Percentiles rank a stretch among this genome's conserved stretches.
Conservation (phyloP, 2,888 invertebrate genomes). For the Spodoptera littoralis region DNA sequence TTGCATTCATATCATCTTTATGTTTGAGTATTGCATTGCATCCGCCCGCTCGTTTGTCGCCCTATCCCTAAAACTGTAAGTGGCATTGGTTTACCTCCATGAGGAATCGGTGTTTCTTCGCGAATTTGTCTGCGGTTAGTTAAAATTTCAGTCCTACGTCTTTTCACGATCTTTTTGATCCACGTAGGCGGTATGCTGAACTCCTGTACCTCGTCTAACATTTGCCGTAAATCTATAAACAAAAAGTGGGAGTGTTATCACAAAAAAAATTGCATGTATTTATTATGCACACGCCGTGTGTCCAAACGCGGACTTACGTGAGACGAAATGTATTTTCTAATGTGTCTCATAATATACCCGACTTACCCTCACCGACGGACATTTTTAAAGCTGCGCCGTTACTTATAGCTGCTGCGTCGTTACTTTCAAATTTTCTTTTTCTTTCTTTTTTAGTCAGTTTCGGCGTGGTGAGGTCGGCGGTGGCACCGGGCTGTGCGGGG, state of each 20-base stretch:
- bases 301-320: too few relatives aligned
- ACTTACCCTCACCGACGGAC: constrained; percentile 62
- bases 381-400: constrained; percentile 45
- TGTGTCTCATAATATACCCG: too few relatives aligned
- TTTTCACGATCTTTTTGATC: constrained; percentile 59
- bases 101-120: constrained; percentile 21
- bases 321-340: too few relatives aligned
- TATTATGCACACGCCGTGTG: too few relatives aligned
- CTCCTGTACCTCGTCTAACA: constrained; percentile 51
- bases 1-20: too few relatives aligned
- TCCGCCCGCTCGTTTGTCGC: too few relatives aligned
- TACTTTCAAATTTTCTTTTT: constrained; percentile 60
- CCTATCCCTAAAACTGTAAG: too few relatives aligned
- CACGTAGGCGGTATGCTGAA: constrained; percentile 63
- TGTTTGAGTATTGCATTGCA: too few relatives aligned
- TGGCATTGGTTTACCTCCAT: constrained; percentile 5
- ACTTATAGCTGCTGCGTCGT: too few relatives aligned
- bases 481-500: constrained; percentile 10
- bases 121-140: constrained; percentile 41
- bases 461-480: not conserved
- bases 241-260: not conserved
- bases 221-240: constrained; percentile 51
- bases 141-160: constrained; percentile 56
- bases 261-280: not conserved
- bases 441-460: constrained; percentile 47